Evolutionary conservation across 2,888 invertebrate species (phyloP).

Genomic region (Lithophane semibrunnea): DNA sequence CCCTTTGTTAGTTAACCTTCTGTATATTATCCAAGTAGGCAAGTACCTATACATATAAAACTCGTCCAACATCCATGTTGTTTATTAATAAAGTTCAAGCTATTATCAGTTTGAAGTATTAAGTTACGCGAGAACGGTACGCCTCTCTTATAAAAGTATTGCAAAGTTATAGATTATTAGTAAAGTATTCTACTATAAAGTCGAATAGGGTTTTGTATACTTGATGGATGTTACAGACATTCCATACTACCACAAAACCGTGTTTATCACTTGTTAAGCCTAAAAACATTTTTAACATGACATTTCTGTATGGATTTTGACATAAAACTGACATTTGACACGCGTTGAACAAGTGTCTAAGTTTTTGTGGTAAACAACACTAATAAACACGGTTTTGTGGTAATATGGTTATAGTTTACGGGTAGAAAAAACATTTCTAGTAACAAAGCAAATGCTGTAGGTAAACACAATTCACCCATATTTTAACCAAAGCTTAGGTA

Average conservation of each 20-base stretch:
- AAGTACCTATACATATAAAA: constrained; percentile 3
- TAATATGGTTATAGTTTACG: background rate
- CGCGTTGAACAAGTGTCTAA: no score
- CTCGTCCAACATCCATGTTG: background rate
- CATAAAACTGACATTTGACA: no score
- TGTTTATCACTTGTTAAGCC: no score
- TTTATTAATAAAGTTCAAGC: constrained; percentile 49
- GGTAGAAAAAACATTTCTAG: constrained; percentile 3
- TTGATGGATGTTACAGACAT: background rate
- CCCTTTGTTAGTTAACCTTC: no score
- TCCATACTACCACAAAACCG: no score
- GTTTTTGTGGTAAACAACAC: no score
- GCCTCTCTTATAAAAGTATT: constrained; percentile 4
- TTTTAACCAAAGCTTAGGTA: constrained; percentile 35
- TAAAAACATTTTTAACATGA: no score
- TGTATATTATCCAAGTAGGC: no score
- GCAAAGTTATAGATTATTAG: constrained; percentile 19
- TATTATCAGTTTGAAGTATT: constrained; percentile 22
- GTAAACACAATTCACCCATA: constrained; percentile 14
- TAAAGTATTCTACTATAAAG: constrained; percentile 30
- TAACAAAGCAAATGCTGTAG: background rate
- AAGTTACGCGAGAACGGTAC: constrained; percentile 3
- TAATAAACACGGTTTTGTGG: no score
- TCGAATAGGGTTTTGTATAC: background rate
- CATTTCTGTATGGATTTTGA: no score